A percentile compares a stretch with the other conserved stretches of the same genome.
phyloP scores from a whole-genome alignment of 1,140 invertebrate genomes.

The Pinna nobilis region DNA sequence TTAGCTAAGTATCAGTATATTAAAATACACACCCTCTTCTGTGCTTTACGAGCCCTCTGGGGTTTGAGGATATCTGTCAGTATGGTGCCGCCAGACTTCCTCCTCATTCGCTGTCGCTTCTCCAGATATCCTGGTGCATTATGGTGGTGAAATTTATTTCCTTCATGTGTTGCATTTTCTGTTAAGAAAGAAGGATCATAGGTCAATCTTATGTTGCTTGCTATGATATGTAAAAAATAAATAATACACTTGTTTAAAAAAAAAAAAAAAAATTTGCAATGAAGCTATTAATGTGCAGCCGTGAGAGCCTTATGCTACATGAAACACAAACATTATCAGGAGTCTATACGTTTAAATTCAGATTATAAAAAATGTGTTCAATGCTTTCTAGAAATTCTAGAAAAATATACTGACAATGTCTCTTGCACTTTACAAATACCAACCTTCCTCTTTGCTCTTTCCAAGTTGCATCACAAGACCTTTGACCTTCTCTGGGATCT shows the following conservation, averaged over 20 bases:
- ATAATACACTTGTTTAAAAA: too few species aligned
- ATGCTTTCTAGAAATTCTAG: too few species aligned
- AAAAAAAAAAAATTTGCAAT: background rate
- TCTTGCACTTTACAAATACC: too few species aligned
- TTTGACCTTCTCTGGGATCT: slow-evolving; percentile 94
- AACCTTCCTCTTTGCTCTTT: slow-evolving; percentile 77
- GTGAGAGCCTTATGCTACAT: too few species aligned
- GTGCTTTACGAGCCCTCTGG: slow-evolving; percentile 38
- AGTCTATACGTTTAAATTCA: too few species aligned
- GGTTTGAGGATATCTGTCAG: slow-evolving; percentile 51
- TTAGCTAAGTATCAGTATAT: too few species aligned
- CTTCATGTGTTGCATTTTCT: slow-evolving; percentile 57
- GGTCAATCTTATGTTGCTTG: too few species aligned
- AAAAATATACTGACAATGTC: too few species aligned
- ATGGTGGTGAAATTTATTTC: slow-evolving; percentile 80
- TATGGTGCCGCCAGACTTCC: slow-evolving; percentile 64
- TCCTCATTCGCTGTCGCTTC: slow-evolving; percentile 76
- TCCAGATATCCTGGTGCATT: slow-evolving; percentile 94
- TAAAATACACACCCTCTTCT: slow-evolving; percentile 29
- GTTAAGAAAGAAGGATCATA: slow-evolving; percentile 13
- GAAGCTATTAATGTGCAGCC: background rate
- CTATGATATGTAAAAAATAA: too few species aligned
- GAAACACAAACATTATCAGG: too few species aligned
- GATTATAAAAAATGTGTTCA: too few species aligned
- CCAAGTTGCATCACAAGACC: slow-evolving; percentile 94